A percentile compares a stretch with the other conserved stretches of the same genome.
Evolutionary conservation across 2,113 vertebrate species (phyloP).

Genomic region (Larimichthys crocea): DNA sequence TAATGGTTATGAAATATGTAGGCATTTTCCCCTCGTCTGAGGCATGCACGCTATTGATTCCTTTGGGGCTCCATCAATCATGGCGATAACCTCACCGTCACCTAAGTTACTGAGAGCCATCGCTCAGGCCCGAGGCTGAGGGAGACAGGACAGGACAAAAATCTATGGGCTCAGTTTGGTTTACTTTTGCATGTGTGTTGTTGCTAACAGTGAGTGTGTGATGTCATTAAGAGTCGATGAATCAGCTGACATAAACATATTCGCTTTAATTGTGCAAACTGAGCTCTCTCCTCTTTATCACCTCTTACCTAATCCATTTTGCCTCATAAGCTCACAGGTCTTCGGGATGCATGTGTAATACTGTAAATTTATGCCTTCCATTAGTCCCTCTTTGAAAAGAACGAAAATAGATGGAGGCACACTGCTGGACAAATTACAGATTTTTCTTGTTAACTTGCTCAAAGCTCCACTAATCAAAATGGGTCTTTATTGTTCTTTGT

Average conservation of each 20-base stretch:
- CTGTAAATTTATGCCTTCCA: not conserved
- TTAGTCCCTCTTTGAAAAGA: not conserved
- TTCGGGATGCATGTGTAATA: not conserved
- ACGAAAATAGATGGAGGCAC: not conserved
- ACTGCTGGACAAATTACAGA: not conserved
- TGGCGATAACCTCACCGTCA: conserved; percentile 66
- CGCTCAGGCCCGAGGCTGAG: conserved; percentile 52
- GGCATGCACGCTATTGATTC: conserved; percentile 77
- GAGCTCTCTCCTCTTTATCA: conserved; percentile 24
- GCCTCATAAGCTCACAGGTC: not conserved
- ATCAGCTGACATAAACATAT: conserved; percentile 36
- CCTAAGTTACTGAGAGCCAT: conserved; percentile 75
- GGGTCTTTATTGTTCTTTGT: not conserved
- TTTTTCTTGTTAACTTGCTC: not conserved
- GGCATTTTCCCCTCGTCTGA: conserved; percentile 43
- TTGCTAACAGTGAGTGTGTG: conserved; percentile 3
- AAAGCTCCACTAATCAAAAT: not conserved
- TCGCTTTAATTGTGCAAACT: conserved; percentile 23
- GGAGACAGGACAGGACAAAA: conserved; percentile 39
- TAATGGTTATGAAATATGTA: conserved; percentile 81
- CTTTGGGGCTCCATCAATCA: conserved; percentile 75
- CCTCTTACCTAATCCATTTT: conserved; percentile 10
- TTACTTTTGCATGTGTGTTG: not conserved
- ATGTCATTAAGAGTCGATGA: conserved; percentile 22
- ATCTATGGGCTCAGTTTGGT: conserved; percentile 47